Evolutionary conservation across 2,888 invertebrate genomes (phyloP), one percentile per base, ranked within the genome.

Genomic region (Chorisops tibialis): DNA sequence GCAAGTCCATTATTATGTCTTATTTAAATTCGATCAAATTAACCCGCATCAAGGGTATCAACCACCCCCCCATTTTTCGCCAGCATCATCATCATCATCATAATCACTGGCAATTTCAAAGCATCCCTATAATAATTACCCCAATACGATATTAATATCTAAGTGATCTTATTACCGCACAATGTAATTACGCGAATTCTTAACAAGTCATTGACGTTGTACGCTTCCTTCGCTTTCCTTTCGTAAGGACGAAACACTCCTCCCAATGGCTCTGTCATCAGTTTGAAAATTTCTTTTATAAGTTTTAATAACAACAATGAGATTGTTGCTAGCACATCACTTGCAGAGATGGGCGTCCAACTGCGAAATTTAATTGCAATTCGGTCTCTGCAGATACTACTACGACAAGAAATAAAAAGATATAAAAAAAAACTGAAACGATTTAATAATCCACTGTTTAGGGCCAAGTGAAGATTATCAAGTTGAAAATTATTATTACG

Each of bases 341-440:
- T 16, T 63, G 60, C 66, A 66, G 66, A 64, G 66, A 66, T 54
- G 63, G 62, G 58, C 52, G 38, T 60, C 66, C 66, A 63, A 63
- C 66, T 60, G 66, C 3, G 66, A 66, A 64, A 62, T 56, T 66
- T 66, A 66, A 66, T 66, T 66, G 63, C 61, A 61, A 52, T 64
- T 64, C 59, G 61, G 59, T 62, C 43, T 61, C 21, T 41, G 54
- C 43, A 43, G 41, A 54, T 30, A 58, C 21, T 19, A 21, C 39
- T 35, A 54, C 54, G 41, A 16, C 39, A 41, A 4, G 22, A 41
- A 54, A 41, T 54, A 49, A 16, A 47, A 35, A 58, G 43, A 41
- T 6, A 58, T 45, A 59, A 48, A 48, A 48, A 45, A 47, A 22
- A 47, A 47, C 47, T 59, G 35, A 59, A 48, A 47, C 48, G 38